phyloP scores from a whole-genome alignment of 2,888 invertebrate genomes.

The Lepetodrilus schrolli region DNA sequence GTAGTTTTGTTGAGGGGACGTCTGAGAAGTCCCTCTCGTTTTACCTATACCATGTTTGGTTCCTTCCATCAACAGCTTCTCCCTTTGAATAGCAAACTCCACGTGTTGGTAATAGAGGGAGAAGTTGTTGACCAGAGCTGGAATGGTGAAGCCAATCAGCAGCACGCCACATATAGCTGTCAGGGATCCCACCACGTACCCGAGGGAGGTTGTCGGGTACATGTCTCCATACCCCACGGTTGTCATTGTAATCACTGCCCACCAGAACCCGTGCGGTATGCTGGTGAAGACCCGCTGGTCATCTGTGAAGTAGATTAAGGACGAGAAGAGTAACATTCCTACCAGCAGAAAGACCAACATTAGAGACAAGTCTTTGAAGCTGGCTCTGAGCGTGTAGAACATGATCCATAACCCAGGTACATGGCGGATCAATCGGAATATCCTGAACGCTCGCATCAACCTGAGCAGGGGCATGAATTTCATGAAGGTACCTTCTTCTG shows the following conservation, averaged over 20 bases:
- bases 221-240: conserved; percentile 72
- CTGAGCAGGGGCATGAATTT: conserved; percentile 58
- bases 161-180: conserved; percentile 66
- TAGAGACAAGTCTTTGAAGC: conserved; percentile 65
- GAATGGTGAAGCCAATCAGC: conserved; percentile 68
- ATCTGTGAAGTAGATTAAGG: conserved; percentile 69
- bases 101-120: conserved; percentile 67
- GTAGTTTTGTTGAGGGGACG: neutral
- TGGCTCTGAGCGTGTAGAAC: conserved; percentile 67
- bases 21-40: neutral
- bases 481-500: conserved; percentile 39
- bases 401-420: conserved; percentile 69
- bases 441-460: conserved; percentile 62
- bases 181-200: conserved; percentile 65
- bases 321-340: conserved; percentile 67
- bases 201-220: conserved; percentile 56
- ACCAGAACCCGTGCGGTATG: conserved; percentile 70
- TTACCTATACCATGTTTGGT: neutral
- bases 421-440: conserved; percentile 65
- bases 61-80: conserved; percentile 1
- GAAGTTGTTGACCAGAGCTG: conserved; percentile 71
- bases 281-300: conserved; percentile 54
- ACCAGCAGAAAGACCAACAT: conserved; percentile 67
- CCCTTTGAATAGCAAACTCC: conserved; percentile 49
- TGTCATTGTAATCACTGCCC: conserved; percentile 72